A percentile compares a stretch with the other conserved stretches of the same genome.
These are phyloP conservation scores for Drosophila niveifrons DNA, from an alignment of 2,888 invertebrate species.

Conservation along the genomic window DNA sequence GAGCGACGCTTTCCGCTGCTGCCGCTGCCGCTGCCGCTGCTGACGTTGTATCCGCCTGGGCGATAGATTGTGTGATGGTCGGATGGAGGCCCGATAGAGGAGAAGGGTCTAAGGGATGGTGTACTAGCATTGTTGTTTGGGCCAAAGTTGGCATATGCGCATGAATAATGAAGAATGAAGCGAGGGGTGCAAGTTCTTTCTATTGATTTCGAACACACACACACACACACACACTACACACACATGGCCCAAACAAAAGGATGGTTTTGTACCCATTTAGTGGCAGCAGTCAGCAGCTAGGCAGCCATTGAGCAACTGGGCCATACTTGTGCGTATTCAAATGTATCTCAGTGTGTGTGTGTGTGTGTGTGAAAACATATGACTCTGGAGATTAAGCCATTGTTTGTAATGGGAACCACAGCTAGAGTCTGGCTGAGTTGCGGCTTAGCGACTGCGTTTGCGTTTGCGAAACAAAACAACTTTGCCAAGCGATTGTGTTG, in stretches of 20 bases:
- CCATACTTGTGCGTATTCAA: constrained; percentile 25
- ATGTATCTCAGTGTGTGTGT: constrained; percentile 14
- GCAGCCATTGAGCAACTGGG: constrained; percentile 29
- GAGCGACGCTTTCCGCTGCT: constrained; percentile 46
- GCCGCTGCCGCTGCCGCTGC: not conserved
- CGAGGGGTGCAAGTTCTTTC: constrained; percentile 60
- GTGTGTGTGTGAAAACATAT: constrained; percentile 55
- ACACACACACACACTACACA: constrained; percentile 29
- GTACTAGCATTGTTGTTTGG: constrained; percentile 37
- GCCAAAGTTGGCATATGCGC: constrained; percentile 61
- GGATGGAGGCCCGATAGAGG: not conserved
- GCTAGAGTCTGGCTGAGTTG: constrained; percentile 64
- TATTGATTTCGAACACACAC: constrained; percentile 70
- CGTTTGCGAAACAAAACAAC: constrained; percentile 44
- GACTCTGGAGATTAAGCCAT: constrained; percentile 79
- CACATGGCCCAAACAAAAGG: constrained; percentile 46
- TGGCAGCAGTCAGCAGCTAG: constrained; percentile 27
- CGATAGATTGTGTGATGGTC: not conserved
- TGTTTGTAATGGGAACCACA: constrained; percentile 70
- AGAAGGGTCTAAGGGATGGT: not conserved
- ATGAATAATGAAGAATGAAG: constrained; percentile 74
- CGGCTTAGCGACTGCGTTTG: constrained; percentile 68
- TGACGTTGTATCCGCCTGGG: not conserved
- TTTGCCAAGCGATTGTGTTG: not conserved
- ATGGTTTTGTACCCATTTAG: constrained; percentile 18